Evolutionary conservation across 2,888 invertebrate species (phyloP).

Genomic region (Orthosia gracilis): DNA sequence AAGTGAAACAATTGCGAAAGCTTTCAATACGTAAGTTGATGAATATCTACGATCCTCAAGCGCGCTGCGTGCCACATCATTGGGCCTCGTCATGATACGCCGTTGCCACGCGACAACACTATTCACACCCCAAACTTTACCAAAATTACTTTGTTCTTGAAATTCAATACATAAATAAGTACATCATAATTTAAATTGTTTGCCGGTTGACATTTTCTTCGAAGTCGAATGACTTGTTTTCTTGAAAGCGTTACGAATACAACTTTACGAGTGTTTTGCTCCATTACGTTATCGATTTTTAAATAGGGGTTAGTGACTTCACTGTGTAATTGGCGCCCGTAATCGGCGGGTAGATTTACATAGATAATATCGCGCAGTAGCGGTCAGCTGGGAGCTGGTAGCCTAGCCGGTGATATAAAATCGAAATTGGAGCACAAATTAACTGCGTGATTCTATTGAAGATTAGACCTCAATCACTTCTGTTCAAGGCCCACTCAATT

Average conservation of each 20-base stretch:
- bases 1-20: conserved; percentile 8
- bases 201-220: conserved; percentile 68
- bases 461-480: conserved; percentile 43
- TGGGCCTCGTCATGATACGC: conserved; percentile 46
- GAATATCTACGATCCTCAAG: conserved; percentile 15
- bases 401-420: conserved; percentile 37
- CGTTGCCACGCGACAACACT: conserved; percentile 61
- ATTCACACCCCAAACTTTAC: conserved; percentile 54
- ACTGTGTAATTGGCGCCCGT: conserved; percentile 65
- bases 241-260: conserved; percentile 64
- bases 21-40: neutral
- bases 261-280: conserved; percentile 60
- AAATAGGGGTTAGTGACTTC: conserved; percentile 79
- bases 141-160: conserved; percentile 51
- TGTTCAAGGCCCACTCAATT: conserved; percentile 44
- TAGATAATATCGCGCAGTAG: conserved; percentile 71
- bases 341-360: conserved; percentile 73
- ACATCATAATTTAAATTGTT: conserved; percentile 49
- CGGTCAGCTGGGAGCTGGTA: conserved; percentile 54
- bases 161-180: conserved; percentile 40
- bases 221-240: conserved; percentile 67
- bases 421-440: conserved; percentile 63
- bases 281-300: conserved; percentile 73
- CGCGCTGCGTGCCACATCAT: conserved; percentile 21
- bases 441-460: conserved; percentile 40